Percentiles rank a stretch among this genome's conserved stretches.
Conservation (phyloP, 2,888 invertebrate species). For the Noctua pronuba region DNA sequence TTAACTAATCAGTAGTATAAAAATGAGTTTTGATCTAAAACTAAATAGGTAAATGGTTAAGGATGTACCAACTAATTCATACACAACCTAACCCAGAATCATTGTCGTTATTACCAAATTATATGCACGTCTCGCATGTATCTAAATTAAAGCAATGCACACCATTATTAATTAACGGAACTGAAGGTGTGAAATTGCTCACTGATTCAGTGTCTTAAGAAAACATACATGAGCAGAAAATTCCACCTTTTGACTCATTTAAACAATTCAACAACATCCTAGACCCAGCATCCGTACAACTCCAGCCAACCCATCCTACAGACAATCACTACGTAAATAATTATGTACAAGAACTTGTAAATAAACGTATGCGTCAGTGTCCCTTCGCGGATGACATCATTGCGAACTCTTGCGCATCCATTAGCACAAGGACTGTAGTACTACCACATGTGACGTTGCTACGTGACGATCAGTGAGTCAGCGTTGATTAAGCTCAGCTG, state of each 20-base stretch:
- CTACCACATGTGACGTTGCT: constrained; percentile 58
- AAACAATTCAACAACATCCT: constrained; percentile 10
- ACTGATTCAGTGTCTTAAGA: not conserved
- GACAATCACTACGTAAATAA: constrained; percentile 7
- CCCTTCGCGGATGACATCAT: constrained; percentile 64
- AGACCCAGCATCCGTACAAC: not conserved
- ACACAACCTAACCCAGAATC: not conserved
- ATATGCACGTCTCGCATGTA: not conserved
- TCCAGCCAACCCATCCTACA: not conserved
- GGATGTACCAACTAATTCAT: not conserved
- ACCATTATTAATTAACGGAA: not conserved
- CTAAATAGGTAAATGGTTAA: not conserved
- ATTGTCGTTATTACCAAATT: not conserved
- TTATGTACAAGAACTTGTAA: constrained; percentile 34
- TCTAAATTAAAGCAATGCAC: not conserved
- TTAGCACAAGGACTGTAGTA: constrained; percentile 50
- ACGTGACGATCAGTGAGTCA: constrained; percentile 49
- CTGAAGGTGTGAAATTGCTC: constrained; percentile 4
- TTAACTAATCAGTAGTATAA: too few relatives aligned
- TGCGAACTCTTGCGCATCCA: constrained; percentile 51
- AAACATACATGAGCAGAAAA: not conserved
- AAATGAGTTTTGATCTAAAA: not conserved
- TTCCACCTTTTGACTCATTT: constrained; percentile 21
- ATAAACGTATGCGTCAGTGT: constrained; percentile 59
- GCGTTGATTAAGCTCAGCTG: constrained; percentile 44